Evolutionary conservation across 2,113 vertebrate genomes (phyloP).

Genomic region (Panurus biarmicus): DNA sequence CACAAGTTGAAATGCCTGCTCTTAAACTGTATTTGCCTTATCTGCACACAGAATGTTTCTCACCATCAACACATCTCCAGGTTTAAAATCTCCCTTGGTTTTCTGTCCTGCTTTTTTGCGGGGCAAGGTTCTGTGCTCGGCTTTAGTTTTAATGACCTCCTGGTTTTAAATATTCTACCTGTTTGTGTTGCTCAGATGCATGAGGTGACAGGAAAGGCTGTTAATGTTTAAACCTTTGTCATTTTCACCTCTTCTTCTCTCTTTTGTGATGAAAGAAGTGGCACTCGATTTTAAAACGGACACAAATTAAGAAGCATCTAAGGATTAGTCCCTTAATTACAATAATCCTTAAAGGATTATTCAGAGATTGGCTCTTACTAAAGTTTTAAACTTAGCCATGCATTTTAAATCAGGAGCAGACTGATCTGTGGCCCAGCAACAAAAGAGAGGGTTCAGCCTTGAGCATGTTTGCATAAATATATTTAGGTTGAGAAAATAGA

Average conservation of each 20-base stretch:
- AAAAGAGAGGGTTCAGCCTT: conserved; percentile 7
- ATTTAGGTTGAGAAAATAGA: not conserved
- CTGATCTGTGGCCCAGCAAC: not conserved
- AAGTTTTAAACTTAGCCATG: conserved; percentile 61
- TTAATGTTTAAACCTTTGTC: conserved; percentile 51
- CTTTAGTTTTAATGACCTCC: not conserved
- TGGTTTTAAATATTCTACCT: conserved; percentile 17
- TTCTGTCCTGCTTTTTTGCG: not conserved
- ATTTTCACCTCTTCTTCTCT: conserved; percentile 58
- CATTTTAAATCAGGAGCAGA: conserved; percentile 50
- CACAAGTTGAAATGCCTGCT: not conserved
- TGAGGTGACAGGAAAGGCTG: conserved; percentile 49
- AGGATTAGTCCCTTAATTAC: conserved; percentile 61
- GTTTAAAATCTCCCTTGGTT: not conserved
- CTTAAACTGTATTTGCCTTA: not conserved
- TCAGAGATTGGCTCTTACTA: conserved; percentile 37
- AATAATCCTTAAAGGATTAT: conserved; percentile 65
- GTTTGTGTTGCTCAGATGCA: not conserved
- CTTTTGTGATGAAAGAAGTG: conserved; percentile 64
- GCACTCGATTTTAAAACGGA: conserved; percentile 46
- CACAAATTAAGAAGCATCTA: conserved; percentile 46
- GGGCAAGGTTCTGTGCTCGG: not conserved
- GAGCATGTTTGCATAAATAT: conserved; percentile 2
- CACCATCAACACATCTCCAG: not conserved
- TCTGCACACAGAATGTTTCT: not conserved